phyloP scores from a whole-genome alignment of 2,113 vertebrate species.

The Paraplagusia blochii region DNA sequence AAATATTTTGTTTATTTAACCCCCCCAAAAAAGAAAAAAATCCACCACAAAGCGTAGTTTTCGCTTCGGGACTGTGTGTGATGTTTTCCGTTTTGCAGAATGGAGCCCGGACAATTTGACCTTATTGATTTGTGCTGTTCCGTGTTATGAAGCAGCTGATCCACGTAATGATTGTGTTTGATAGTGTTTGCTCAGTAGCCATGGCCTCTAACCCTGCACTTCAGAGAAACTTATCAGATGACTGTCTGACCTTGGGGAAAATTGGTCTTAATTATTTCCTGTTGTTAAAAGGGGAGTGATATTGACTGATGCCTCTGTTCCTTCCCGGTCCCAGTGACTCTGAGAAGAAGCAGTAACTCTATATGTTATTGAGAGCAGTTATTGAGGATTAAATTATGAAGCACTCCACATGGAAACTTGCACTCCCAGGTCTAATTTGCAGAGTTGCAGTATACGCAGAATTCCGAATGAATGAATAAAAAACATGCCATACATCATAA shows the following conservation, averaged over 20 bases:
- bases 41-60: not conserved
- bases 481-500: not conserved
- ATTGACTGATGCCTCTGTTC: slow-evolving; percentile 69
- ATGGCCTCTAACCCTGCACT: slow-evolving; percentile 75
- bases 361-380: slow-evolving; percentile 4
- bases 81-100: slow-evolving; percentile 25
- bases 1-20: too few species aligned
- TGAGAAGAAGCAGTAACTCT: slow-evolving; percentile 10
- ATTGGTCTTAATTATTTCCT: slow-evolving; percentile 87
- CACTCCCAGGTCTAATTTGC: not conserved
- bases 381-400: slow-evolving; percentile 4
- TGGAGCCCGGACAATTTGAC: slow-evolving; percentile 28
- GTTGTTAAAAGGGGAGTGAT: slow-evolving; percentile 79
- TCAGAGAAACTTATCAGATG: slow-evolving; percentile 81
- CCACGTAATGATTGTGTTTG: slow-evolving; percentile 66
- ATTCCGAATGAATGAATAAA: not conserved
- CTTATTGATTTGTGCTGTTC: slow-evolving; percentile 23
- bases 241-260: slow-evolving; percentile 83
- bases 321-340: slow-evolving; percentile 15
- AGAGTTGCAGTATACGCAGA: not conserved
- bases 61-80: not conserved
- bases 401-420: not conserved
- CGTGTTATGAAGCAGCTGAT: slow-evolving; percentile 53
- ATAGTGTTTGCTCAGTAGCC: slow-evolving; percentile 76
- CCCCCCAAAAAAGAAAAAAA: too few species aligned